Evolutionary conservation across 1,140 invertebrate genomes (phyloP), one percentile per base, ranked within the genome.

Genomic region (Anoplophora glabripennis): DNA sequence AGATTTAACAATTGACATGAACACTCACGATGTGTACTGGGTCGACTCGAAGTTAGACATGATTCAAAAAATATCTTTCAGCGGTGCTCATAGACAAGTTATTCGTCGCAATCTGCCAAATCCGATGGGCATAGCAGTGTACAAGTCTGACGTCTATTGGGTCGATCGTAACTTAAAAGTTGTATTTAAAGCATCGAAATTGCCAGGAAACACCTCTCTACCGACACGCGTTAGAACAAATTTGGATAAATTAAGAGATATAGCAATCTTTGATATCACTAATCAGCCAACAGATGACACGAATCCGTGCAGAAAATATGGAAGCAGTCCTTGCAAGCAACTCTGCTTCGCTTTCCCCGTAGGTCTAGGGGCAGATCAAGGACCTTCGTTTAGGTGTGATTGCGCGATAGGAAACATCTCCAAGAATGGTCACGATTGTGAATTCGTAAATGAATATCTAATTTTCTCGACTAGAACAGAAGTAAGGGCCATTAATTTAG

Each of bases 1-100:
- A 48, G 96, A 96, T 75, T 78, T 99, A 8, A 94, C 94, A 1
- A 89, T 99, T 36, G 96, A 99, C 76, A 92, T 94, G 80, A 76
- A 84, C 15, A 98, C 93, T 0, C 91, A 98, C 69, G 93, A 98
- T 72, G 87, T 99, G 0, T 99, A 95, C 74, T 99, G 96, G 96
- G 93, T 96, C 0, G 97, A 99, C 75, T 92, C 94, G 0, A 89
- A 89, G 70, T 79, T 94, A 14, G 95, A 98, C 74, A 90, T 86
- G 59, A 96, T 98, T 62, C 93, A 97, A 71, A 92, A 89, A 74
- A 86, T 93, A 15, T 89, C 88, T 0, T 92, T 84, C 70, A 88
- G 80, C 35, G 91, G 92, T 5, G 87, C 86, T 7, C 87, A 88
- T 66, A 80, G 91, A 67, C 86, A 90, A 70, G 83, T 95, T 0